Evolutionary conservation across 2,797 vertebrate species (phyloP), one percentile per base, ranked within the genome.

Genomic region (Hylomyscus alleni): DNA sequence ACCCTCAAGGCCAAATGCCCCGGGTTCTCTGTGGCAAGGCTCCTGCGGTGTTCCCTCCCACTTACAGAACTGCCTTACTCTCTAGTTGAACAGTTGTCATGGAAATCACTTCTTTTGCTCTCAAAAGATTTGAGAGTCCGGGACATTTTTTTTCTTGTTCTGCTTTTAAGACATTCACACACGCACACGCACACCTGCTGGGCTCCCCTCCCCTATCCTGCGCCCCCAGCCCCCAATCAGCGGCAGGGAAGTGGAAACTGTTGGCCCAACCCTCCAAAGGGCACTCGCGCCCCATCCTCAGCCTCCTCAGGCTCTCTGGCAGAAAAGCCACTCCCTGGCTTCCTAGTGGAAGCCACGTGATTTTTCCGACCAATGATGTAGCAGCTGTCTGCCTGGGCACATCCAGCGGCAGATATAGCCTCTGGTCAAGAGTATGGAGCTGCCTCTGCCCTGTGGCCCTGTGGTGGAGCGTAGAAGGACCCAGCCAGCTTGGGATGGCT

Each of bases 81-180:
- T 75, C 95, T 97, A 95, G 97, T 60, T 95, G 98, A 98, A 95
- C 24, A 98, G 98, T 98, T 98, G 98, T 98, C 98, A 98, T 98
- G 98, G 98, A 98, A 98, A 98, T 98, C 97, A 72, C 97, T 98
- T 96, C 97, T 22, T 92, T 95, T 85, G 97, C 97, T 95, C 54
- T 91, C 96, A 97, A 97, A 97, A 94, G 96, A 83, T 83, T 97
- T 96, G 47, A 14, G 87, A 37, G 54, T 47, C 4, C 4, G 47
- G 60, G 44, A 6, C 3, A 34, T 13, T 34, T 12, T 20, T 37
- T 14, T 17, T 65, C 58, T 75, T 22, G 31, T 52, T 85, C 65
- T 31, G 72, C 86, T 20, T 65, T 44, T n/a, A n/a, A 34, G 6
- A 44, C 44, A 44, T 44, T 44, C 44, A 44, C 44, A 44, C 44